Conservation (phyloP, 2,888 invertebrate genomes). For the Aspidapion aeneum region DNA sequence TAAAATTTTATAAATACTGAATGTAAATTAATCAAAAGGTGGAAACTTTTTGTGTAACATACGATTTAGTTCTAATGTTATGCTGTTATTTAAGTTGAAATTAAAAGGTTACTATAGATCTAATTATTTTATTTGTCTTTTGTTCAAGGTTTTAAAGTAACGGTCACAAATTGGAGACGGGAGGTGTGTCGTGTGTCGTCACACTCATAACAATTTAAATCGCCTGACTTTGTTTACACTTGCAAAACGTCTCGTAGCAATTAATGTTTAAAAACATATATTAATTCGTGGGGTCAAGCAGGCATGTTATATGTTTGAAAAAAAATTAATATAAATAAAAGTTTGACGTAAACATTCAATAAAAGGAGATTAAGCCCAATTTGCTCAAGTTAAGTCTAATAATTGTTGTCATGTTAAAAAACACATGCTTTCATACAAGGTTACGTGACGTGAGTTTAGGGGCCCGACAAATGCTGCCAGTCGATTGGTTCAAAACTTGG, state of each 20-base stretch:
- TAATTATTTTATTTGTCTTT: too few species aligned
- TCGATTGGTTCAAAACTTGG: neutral
- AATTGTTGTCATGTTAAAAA: constrained; percentile 15
- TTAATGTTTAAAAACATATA: neutral
- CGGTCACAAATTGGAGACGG: too few species aligned
- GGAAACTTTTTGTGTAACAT: too few species aligned
- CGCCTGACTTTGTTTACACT: neutral
- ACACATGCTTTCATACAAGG: neutral
- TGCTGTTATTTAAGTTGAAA: too few species aligned
- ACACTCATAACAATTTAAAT: too few species aligned
- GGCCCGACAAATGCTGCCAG: neutral
- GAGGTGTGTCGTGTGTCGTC: neutral
- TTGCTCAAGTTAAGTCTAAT: constrained; percentile 12
- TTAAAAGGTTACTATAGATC: too few species aligned
- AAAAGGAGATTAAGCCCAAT: constrained; percentile 17
- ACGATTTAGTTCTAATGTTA: too few species aligned
- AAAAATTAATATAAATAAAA: neutral
- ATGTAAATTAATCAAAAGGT: too few species aligned
- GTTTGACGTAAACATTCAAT: constrained; percentile 21
- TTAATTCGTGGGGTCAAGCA: neutral
- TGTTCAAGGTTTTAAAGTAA: too few species aligned
- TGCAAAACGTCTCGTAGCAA: neutral
- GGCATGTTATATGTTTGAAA: constrained; percentile 6
- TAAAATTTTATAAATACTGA: too few species aligned
- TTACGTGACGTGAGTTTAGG: neutral